Conservation (phyloP, 2,888 invertebrate genomes). For the Gryllus longicercus region DNA sequence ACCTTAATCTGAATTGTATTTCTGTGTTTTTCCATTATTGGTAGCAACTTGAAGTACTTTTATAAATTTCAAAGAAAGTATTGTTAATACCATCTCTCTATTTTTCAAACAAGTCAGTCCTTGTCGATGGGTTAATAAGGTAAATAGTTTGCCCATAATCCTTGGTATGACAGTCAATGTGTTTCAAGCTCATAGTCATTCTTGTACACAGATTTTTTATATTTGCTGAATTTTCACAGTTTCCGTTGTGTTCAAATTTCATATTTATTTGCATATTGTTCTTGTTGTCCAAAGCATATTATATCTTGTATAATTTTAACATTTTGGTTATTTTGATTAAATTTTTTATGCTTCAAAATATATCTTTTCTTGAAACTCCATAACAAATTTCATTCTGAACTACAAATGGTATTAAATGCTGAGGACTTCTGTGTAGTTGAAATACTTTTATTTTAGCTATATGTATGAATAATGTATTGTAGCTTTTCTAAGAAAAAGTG, state of each 20-base stretch:
- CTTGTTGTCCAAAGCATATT: slow-evolving; percentile 20
- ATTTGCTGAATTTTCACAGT: slow-evolving; percentile 28
- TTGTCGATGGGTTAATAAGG: slow-evolving; percentile 52
- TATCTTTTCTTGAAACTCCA: too few species aligned
- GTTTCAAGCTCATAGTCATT: slow-evolving; percentile 25
- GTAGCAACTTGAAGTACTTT: slow-evolving; percentile 19
- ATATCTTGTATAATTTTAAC: slow-evolving; percentile 5
- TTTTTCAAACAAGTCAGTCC: slow-evolving; percentile 53
- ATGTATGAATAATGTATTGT: background rate
- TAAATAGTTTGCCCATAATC: slow-evolving; percentile 41
- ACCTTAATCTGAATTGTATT: background rate
- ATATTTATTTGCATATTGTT: slow-evolving; percentile 20
- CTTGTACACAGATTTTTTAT: slow-evolving; percentile 23
- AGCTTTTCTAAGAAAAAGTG: background rate
- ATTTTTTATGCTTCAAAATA: too few species aligned
- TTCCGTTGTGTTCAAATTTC: slow-evolving; percentile 41
- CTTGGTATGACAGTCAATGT: slow-evolving; percentile 30
- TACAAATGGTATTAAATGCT: too few species aligned
- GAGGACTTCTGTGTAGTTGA: too few species aligned
- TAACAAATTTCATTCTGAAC: too few species aligned
- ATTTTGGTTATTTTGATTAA: background rate
- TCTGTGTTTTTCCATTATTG: slow-evolving; percentile 18
- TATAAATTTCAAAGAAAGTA: slow-evolving; percentile 23
- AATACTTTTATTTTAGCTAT: too few species aligned
- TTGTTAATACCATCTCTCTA: slow-evolving; percentile 47